Evolutionary conservation across 2,888 invertebrate genomes (phyloP).

Genomic region (Steinernema hermaphroditum): DNA sequence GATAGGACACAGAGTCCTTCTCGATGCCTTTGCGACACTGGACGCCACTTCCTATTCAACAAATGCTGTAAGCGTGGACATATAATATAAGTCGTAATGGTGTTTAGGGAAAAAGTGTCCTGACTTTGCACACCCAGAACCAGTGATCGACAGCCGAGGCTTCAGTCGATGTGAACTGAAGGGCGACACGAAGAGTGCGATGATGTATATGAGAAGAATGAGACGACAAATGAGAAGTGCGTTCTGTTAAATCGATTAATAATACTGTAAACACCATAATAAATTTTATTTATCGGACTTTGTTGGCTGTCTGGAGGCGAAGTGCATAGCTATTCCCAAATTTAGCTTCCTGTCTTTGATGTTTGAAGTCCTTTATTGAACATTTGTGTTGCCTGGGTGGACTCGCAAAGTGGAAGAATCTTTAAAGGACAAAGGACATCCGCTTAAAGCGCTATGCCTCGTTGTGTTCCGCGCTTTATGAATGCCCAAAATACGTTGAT

Average conservation of each 20-base stretch:
- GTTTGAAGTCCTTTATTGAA: no score
- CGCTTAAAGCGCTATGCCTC: no score
- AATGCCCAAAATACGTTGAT: no score
- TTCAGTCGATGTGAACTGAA: constrained; percentile 54
- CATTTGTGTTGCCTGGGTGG: no score
- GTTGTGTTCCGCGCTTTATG: no score
- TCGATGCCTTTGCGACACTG: constrained; percentile 59
- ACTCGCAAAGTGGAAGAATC: no score
- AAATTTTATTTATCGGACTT: no score
- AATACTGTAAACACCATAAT: no score
- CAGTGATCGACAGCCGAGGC: constrained; percentile 50
- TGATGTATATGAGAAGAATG: constrained; percentile 48
- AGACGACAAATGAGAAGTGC: constrained; percentile 51
- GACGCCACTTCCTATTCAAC: constrained; percentile 61
- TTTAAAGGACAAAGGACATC: no score
- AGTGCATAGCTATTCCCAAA: no score
- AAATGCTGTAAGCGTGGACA: constrained; percentile 59
- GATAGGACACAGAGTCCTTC: constrained; percentile 43
- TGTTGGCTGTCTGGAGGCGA: no score
- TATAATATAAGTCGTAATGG: neutral
- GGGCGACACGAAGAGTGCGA: constrained; percentile 45
- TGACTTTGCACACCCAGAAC: constrained; percentile 52
- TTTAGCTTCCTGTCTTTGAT: no score
- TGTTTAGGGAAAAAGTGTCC: constrained; percentile 57
- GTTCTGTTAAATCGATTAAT: constrained; percentile 45